Percentiles rank a stretch among this genome's conserved stretches.
These are phyloP conservation scores for Acheta domesticus DNA, from an alignment of 2,888 invertebrate genomes.

Conservation along the genomic window DNA sequence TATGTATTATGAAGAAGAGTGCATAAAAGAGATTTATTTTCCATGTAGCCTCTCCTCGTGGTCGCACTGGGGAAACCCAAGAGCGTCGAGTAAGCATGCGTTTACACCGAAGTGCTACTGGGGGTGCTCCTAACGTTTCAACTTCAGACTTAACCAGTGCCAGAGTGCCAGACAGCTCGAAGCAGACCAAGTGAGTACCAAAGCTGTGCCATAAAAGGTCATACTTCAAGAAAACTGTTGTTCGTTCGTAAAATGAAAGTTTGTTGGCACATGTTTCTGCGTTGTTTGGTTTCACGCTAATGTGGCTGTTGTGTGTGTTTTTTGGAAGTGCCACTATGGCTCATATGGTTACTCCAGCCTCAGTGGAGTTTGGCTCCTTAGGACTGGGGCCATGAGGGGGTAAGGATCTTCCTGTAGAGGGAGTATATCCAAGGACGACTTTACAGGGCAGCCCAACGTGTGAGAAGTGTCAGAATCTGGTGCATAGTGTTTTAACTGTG, in stretches of 20 bases:
- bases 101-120: slow-evolving; percentile 44
- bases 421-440: slow-evolving; percentile 32
- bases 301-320: slow-evolving; percentile 48
- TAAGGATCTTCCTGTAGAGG: slow-evolving; percentile 32
- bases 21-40: slow-evolving; percentile 1
- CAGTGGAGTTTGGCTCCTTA: slow-evolving; percentile 27
- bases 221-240: background rate
- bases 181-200: slow-evolving; percentile 52
- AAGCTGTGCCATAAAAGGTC: slow-evolving; percentile 23
- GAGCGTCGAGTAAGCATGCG: slow-evolving; percentile 46
- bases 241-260: background rate
- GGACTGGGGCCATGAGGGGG: slow-evolving; percentile 28
- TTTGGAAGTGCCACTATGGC: slow-evolving; percentile 52
- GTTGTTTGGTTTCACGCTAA: slow-evolving; percentile 40
- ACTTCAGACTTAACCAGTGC: slow-evolving; percentile 49
- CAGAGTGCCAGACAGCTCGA: slow-evolving; percentile 41
- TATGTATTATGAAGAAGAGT: too few relatives aligned
- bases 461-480: slow-evolving; percentile 26
- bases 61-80: slow-evolving; percentile 36
- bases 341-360: slow-evolving; percentile 33
- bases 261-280: slow-evolving; percentile 12
- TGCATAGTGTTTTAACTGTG: slow-evolving; percentile 18
- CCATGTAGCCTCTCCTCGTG: slow-evolving; percentile 37
- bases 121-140: slow-evolving; percentile 42
- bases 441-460: slow-evolving; percentile 31